Evolutionary conservation across 2,797 vertebrate species (phyloP), one percentile per base, ranked within the genome.

Genomic region (Gymnoscopelus microlampas): DNA sequence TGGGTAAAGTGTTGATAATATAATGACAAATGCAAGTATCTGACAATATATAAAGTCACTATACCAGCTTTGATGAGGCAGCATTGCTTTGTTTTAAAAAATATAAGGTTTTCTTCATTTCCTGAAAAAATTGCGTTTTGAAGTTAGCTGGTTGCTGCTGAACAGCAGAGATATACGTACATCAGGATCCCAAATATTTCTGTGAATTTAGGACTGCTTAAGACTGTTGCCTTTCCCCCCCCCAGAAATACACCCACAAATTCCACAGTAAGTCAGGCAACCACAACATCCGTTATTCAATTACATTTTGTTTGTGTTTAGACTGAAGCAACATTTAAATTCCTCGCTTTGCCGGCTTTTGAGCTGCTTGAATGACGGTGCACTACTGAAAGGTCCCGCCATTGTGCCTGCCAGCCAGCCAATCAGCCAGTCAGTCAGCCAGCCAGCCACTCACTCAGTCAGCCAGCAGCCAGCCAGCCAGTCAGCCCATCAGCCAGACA

Each of bases 281-380:
- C 72, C 79, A 81, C 87, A 39, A 39, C 7, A 39, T 88, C 79
- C 85, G 90, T 88, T 79, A 89, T 89, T 84, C 73, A 77, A 4
- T 63, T 26, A n/a, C 1, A 4, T 57, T 32, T 63, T 7, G 5
- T 35, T 15, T 50, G 84, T 90, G 90, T 83, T 87, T 84, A 84
- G 92, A 89, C 78, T 90, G 90, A 88, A 89, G 88, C 85, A 91
- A 91, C 89, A 90, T 92, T 90, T 91, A 92, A 90, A 85, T 87
- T 86, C 91, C 88, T 94, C 78, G 7, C 35, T 8, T 39, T 39
- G 35, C 35, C 90, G 87, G 87, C 59, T 85, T 91, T 87, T 76
- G 29, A 64, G 4, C 14, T 70, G 9, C 26, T 74, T 56, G 64
- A 66, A 70, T 55, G 74, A 79, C 73, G 71, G 53, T 53, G 47